phyloP scores from a whole-genome alignment of 2,113 vertebrate species.

The Ramphastos sulfuratus region DNA sequence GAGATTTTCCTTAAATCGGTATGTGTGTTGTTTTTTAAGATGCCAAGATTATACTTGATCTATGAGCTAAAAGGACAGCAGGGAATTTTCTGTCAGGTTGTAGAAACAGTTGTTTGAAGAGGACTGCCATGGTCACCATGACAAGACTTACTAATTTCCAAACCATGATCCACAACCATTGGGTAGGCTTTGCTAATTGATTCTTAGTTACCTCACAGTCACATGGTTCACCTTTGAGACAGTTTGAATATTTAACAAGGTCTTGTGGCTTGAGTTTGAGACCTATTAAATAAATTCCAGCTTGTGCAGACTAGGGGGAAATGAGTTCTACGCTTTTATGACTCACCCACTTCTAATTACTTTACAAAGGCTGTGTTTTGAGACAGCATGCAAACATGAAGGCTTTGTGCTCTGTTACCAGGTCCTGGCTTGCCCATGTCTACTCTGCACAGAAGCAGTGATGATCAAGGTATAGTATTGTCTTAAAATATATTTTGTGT shows the following conservation, averaged over 20 bases:
- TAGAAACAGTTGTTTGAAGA: background rate
- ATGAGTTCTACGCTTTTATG: background rate
- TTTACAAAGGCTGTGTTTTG: background rate
- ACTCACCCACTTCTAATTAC: background rate
- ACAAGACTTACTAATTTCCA: background rate
- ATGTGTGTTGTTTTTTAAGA: background rate
- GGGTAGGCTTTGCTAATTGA: background rate
- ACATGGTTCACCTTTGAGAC: background rate
- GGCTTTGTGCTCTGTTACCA: constrained; percentile 66
- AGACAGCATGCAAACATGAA: background rate
- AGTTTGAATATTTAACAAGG: background rate
- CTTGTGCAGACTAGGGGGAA: background rate
- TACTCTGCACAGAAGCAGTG: constrained; percentile 77
- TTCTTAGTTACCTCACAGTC: background rate
- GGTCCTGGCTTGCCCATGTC: constrained; percentile 89
- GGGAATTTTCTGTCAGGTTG: background rate
- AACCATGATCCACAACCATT: background rate
- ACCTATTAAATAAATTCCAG: background rate
- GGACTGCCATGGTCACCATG: background rate
- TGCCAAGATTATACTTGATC: background rate
- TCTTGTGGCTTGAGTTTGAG: background rate
- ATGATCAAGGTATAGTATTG: constrained; percentile 76
- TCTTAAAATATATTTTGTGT: background rate
- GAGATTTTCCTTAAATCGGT: background rate
- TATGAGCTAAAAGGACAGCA: background rate